Conservation (phyloP, 1,140 invertebrate genomes). For the Rhyacophila brunnea region DNA sequence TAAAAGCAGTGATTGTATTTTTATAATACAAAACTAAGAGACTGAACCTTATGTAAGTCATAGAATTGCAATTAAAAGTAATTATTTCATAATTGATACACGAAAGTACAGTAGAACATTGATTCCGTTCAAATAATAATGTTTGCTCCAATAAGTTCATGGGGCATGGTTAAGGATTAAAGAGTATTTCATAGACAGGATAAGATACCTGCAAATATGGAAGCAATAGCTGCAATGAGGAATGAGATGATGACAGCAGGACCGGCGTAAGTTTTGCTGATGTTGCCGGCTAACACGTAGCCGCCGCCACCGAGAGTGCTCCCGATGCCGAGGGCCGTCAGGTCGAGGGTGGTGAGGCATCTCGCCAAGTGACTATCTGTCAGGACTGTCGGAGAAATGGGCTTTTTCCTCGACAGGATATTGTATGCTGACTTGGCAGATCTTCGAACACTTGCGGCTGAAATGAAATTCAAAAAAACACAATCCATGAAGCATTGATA, state of each 20-base stretch:
- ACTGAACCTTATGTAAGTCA: no score
- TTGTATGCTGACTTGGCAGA: slow-evolving; percentile 38
- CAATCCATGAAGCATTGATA: no score
- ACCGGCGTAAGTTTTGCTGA: slow-evolving; percentile 76
- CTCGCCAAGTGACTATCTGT: slow-evolving; percentile 59
- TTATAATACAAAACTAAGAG: no score
- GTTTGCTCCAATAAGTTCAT: no score
- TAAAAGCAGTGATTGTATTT: no score
- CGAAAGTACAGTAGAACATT: no score
- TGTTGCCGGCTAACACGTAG: slow-evolving; percentile 83
- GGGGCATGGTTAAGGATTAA: no score
- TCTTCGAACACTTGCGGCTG: slow-evolving; percentile 17
- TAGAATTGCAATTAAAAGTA: no score
- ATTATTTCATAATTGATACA: no score
- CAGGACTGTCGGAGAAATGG: slow-evolving; percentile 41
- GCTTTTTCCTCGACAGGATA: slow-evolving; percentile 55
- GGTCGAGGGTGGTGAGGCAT: slow-evolving; percentile 71
- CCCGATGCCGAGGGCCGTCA: slow-evolving; percentile 79
- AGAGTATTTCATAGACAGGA: no score
- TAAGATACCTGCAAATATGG: slow-evolving; percentile 77
- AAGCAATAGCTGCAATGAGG: slow-evolving; percentile 80
- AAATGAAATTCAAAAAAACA: slow-evolving; percentile 16
- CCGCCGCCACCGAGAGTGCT: slow-evolving; percentile 86
- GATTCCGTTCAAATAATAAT: no score
- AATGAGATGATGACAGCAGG: slow-evolving; percentile 83